Base-by-base conservation (phyloP, 2,888 invertebrate species). In the Nephrotoma guestfalica region DNA sequence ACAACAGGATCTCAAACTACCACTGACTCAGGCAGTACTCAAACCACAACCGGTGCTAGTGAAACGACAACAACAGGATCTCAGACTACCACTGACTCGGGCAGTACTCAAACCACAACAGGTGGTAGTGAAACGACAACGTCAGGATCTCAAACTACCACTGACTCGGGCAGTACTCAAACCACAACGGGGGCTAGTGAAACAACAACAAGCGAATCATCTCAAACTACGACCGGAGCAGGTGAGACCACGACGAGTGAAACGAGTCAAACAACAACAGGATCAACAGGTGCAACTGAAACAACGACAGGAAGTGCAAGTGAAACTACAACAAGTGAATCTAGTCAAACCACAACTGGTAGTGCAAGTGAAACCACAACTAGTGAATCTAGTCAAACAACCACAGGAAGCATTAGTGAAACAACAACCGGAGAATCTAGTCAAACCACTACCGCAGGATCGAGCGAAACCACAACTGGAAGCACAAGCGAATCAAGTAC, bases 291-390 rank as follows among this genome's bases (percentile, higher is more conserved):
- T 30, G 30, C 30, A 2, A 30, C 30, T 30, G 40, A 42, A n/a
- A 83, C 83, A 83, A 83, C 88, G 41, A 87, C 88, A 57, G 87
- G 89, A 0, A 87, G 90, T 0, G 89, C 89, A 86, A 88, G 89
- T 87, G 85, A 30, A 40, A 45, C 87, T 11, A 41, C 71, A 15
- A 83, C 86, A 40, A 86, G 87, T 47, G 51, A 40, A 41, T 9
- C 51, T 71, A 43, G 83, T 71, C 86, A 87, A 57, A 41, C 41
- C 83, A 57, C 45, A n/a, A 86, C 85, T 71, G 84, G 85, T 40
- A 0, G 87, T 41, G 85, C 57, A 57, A 41, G 87, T 6, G 71
- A 87, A 88, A 51, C 47, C 13, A 87, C 57, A 13, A 88, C 87
- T 6, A 51, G 71, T 9, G 85, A 51, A 41, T 83, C 88, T 6